Evolutionary conservation across 2,113 vertebrate genomes (phyloP).

Genomic region (Lasiurus cinereus): DNA sequence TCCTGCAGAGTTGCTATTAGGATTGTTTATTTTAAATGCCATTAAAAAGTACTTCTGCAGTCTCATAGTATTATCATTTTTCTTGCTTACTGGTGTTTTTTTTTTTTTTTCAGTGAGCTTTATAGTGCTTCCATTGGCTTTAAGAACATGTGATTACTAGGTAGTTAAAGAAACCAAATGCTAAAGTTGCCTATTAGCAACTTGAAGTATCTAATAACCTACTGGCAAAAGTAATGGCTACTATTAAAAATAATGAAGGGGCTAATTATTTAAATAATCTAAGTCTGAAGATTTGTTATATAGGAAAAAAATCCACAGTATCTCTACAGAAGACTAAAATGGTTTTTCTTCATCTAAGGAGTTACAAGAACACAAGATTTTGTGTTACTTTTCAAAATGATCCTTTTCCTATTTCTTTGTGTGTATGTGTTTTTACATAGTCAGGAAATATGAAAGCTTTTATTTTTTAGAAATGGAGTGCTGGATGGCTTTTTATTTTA

Average conservation of each 20-base stretch:
- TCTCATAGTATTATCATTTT: neutral
- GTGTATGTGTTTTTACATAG: neutral
- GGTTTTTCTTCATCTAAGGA: neutral
- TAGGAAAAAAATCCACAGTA: neutral
- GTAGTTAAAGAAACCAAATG: neutral
- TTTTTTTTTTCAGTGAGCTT: neutral
- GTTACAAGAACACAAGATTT: neutral
- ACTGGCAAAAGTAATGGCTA: conserved; percentile 10
- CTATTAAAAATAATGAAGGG: conserved; percentile 47
- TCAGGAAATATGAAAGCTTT: neutral
- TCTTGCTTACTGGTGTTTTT: neutral
- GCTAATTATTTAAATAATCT: conserved; percentile 14
- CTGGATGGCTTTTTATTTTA: conserved; percentile 6
- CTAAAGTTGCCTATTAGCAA: conserved; percentile 7
- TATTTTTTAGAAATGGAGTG: conserved; percentile 52
- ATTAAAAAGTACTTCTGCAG: neutral
- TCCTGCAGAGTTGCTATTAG: neutral
- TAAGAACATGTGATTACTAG: neutral
- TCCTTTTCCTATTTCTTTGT: neutral
- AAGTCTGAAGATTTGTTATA: neutral
- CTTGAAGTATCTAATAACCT: conserved; percentile 13
- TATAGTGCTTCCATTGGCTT: conserved; percentile 10
- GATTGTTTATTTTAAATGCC: conserved; percentile 8
- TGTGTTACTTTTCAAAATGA: conserved; percentile 8
- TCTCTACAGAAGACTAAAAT: neutral